These are phyloP conservation scores for Campylomormyrus numenius DNA, from an alignment of 2,113 vertebrate species.

Conservation along the genomic window DNA sequence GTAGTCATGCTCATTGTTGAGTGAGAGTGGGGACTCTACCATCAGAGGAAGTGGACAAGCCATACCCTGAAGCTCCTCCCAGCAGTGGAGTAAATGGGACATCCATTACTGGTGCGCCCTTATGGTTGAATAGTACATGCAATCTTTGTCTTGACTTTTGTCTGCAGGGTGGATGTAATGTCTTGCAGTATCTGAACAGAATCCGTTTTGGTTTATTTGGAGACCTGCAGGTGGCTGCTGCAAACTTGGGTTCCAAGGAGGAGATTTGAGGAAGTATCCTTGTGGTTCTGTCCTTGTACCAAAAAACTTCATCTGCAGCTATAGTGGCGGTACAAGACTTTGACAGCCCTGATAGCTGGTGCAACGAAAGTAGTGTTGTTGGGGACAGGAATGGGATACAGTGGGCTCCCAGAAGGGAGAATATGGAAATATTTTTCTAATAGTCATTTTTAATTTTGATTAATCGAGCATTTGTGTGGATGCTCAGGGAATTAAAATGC, in stretches of 20 bases:
- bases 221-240: neutral
- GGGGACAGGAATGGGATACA: neutral
- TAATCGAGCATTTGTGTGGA: neutral
- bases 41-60: neutral
- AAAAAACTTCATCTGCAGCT: neutral
- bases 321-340: neutral
- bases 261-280: neutral
- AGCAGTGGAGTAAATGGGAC: neutral
- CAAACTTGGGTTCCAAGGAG: neutral
- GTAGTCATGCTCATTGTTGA: neutral
- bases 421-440: neutral
- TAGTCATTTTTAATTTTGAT: neutral
- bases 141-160: neutral
- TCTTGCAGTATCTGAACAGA: neutral
- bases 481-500: neutral
- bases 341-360: neutral
- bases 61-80: neutral
- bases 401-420: neutral
- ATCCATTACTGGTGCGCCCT: neutral
- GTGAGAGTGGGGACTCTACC: neutral
- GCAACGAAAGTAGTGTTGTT: neutral
- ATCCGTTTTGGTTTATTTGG: neutral
- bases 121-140: neutral
- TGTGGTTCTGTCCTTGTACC: neutral
- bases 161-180: neutral